Conservation (phyloP, 1,140 invertebrate genomes). For the Laodelphax striatellus region DNA sequence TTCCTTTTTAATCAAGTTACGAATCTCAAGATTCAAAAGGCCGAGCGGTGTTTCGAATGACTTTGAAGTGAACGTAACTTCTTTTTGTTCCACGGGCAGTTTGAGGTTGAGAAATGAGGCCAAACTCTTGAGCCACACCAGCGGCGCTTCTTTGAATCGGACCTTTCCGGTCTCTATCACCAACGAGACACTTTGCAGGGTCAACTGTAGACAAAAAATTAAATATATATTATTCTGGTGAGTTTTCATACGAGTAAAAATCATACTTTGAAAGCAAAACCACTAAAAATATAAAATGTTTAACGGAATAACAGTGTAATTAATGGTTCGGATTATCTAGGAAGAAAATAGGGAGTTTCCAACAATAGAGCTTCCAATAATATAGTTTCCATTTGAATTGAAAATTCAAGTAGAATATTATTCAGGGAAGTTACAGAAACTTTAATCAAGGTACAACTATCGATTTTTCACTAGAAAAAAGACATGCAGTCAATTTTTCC, state of each 20-base stretch:
- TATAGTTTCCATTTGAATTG: too few relatives aligned
- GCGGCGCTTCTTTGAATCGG: conserved; percentile 45
- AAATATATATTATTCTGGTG: too few relatives aligned
- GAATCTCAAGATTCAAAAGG: conserved; percentile 38
- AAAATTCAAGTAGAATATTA: too few relatives aligned
- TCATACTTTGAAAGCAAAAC: not conserved
- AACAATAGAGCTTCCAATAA: too few relatives aligned
- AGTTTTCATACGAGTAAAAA: not conserved
- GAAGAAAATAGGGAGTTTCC: too few relatives aligned
- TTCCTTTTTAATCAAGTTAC: conserved; percentile 38
- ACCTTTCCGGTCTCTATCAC: conserved; percentile 39
- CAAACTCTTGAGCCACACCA: conserved; percentile 49
- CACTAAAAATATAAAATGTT: too few relatives aligned
- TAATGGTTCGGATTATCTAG: too few relatives aligned
- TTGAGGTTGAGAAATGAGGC: conserved; percentile 48
- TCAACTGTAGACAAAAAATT: conserved; percentile 36
- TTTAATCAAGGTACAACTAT: too few relatives aligned
- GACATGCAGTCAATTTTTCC: too few relatives aligned
- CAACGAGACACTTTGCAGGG: conserved; percentile 38
- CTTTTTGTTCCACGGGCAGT: conserved; percentile 44
- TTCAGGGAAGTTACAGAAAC: too few relatives aligned
- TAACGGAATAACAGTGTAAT: too few relatives aligned
- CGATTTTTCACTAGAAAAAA: too few relatives aligned
- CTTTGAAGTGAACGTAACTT: conserved; percentile 40
- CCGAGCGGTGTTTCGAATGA: conserved; percentile 37